Conservation (phyloP, 1,140 invertebrate genomes). For the Triops cancriformis region DNA sequence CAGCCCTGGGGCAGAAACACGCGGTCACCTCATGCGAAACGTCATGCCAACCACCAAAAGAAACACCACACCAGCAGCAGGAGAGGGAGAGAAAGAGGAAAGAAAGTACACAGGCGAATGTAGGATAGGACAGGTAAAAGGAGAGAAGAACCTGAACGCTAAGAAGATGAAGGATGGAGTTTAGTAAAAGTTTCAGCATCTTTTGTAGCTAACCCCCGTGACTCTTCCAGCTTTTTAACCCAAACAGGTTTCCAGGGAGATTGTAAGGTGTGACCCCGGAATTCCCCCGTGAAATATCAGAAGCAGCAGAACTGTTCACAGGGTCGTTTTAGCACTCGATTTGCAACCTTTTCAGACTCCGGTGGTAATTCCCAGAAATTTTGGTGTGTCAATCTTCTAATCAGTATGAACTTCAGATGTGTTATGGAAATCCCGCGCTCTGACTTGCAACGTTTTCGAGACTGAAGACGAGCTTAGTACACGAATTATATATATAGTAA, state of each 20-base stretch:
- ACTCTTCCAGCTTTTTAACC: not conserved
- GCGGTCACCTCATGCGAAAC: slow-evolving; percentile 4
- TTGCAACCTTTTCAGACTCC: no score
- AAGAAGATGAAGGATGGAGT: not conserved
- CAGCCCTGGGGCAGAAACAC: not conserved
- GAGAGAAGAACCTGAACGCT: no score
- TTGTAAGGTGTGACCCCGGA: not conserved
- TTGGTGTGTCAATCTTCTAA: no score
- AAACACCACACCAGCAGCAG: not conserved
- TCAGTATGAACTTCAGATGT: no score
- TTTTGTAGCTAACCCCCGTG: not conserved
- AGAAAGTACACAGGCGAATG: not conserved
- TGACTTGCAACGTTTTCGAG: no score
- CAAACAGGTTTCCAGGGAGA: not conserved
- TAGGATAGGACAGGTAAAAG: not conserved
- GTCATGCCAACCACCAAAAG: not conserved
- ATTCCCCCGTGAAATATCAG: not conserved
- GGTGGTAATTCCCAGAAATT: no score
- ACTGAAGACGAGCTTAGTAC: no score
- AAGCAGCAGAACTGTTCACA: no score
- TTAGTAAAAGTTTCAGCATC: not conserved
- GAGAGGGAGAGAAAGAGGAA: not conserved
- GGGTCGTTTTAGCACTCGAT: no score
- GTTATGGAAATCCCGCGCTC: no score
- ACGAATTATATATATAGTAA: no score